Base-by-base conservation (phyloP, 2,113 vertebrate species). In the Cephalopholis sonnerati region DNA sequence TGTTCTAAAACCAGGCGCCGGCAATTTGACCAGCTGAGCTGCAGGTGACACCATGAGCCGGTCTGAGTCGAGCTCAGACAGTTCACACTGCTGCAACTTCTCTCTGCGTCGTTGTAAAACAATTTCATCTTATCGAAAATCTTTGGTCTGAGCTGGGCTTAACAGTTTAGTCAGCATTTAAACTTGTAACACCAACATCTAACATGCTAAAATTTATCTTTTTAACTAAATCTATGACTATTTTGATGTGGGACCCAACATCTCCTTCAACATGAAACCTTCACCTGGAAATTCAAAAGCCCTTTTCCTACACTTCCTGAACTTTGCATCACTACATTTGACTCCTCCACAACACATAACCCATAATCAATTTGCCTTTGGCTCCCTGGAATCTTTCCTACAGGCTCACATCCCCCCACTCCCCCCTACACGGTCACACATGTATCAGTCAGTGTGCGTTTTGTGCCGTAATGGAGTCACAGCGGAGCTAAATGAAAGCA, bases 401-500 rank as follows among this genome's bases (percentile, higher is more conserved):
- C 15, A 11, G 15, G 5, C 48, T 62, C 16, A 41, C 51, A n/a
- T 53, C 41, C 8, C 18, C 27, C 10, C 17, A 9, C 27, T 20
- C 54, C 69, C 53, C 29, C 67, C 27, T 55, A 15, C 15, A 39
- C 5, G n/a, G 24, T 61, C 46, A 39, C 22, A 17, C 1, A 4
- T 9, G 64, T 54, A n/a, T 32, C 3, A 46, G 59, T 48, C 27
- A 32, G 24, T 15, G 53, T 74, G 48, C 11, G 25, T 50, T 71
- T 46, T 76, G 46, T 58, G 65, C 55, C 2, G 29, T 78, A 70
- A 88, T 74, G 69, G 55, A 83, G 86, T 79, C 66, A 68, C 24
- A 70, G 77, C 27, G 7, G 55, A 39, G 72, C 63, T 79, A 73
- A 87, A 81, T 80, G 75, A 84, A 88, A 83, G 65, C 36, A 44